A percentile compares a stretch with the other conserved stretches of the same genome.
These are phyloP conservation scores for Toxostoma redivivum DNA, from an alignment of 2,113 vertebrate species.

Conservation along the genomic window DNA sequence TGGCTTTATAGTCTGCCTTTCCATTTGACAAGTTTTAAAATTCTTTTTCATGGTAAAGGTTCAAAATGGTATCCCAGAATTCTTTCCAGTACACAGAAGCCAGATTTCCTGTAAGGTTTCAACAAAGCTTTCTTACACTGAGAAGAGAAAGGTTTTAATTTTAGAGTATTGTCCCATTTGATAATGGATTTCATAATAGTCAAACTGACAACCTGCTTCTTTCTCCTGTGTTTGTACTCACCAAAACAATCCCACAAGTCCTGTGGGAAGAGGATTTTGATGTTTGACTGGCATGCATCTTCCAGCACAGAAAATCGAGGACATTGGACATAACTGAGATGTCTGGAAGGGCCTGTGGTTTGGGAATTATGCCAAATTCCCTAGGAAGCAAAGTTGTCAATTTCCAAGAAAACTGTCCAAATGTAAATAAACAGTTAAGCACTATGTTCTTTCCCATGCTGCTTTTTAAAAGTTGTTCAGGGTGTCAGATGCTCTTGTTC, in stretches of 20 bases:
- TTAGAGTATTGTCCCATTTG: not conserved
- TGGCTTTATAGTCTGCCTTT: not conserved
- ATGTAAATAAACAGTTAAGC: not conserved
- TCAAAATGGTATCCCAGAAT: not conserved
- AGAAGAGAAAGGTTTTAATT: not conserved
- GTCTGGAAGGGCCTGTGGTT: not conserved
- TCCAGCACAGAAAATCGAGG: not conserved
- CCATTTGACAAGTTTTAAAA: not conserved
- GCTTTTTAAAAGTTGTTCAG: not conserved
- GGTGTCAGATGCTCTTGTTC: not conserved
- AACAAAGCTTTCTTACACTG: not conserved
- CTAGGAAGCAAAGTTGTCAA: not conserved
- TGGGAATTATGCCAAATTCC: not conserved
- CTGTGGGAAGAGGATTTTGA: not conserved
- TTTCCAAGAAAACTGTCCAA: not conserved
- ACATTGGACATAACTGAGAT: not conserved
- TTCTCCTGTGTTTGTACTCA: not conserved
- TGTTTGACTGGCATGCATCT: not conserved
- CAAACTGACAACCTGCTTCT: not conserved
- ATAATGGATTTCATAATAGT: not conserved
- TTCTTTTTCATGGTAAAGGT: not conserved
- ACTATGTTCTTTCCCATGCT: not conserved
- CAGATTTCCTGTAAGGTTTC: not conserved
- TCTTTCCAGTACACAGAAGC: not conserved
- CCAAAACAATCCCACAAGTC: not conserved